Evolutionary conservation across 2,113 vertebrate species (phyloP), one percentile per base, ranked within the genome.

Genomic region (Corydoras sp.): DNA sequence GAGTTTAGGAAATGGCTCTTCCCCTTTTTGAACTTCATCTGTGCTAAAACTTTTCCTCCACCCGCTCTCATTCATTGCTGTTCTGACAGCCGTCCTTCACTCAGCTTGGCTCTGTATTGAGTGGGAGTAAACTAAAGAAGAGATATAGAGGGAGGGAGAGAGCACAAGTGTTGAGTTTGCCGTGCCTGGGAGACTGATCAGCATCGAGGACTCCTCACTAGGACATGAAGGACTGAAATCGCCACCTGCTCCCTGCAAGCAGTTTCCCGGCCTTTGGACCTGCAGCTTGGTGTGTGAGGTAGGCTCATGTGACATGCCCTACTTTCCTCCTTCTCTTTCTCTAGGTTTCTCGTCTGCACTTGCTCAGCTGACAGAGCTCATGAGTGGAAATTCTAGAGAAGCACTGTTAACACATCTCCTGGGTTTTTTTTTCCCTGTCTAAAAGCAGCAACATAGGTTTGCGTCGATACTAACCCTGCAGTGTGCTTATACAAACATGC

Each of bases 241-340:
- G 49, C 70, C 80, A 81, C 74, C 79, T 79, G 77, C 73, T 73
- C 24, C 62, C 54, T 65, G 71, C 60, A 72, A 64, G 55, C 30
- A 59, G 58, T 62, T 62, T 43, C 7, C 35, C 35, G 35, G 35
- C 10, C 64, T 69, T 58, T 64, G 61, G 73, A 81, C 70, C 73
- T 70, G 68, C 75, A 54, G 62, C 54, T 58, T 64, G 50, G 49
- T 77, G 76, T 43, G 49, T 68, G 75, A 84, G 83, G 83, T 84
- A 84, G 71, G 76, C 60, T 71, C 49, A 59, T 58, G 66, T 80
- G 60, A 69, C 72, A 72, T 81, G 75, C 68, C 72, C 82, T 82
- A 73, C 65, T 75, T 75, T 78, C 68, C 58, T 65, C 61, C 65
- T 30, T 63, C 59, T 32, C 60, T 61, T 48, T 50, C 64, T 61